Evolutionary conservation across 1,140 invertebrate genomes (phyloP).

Genomic region (Eriosoma lanigerum): DNA sequence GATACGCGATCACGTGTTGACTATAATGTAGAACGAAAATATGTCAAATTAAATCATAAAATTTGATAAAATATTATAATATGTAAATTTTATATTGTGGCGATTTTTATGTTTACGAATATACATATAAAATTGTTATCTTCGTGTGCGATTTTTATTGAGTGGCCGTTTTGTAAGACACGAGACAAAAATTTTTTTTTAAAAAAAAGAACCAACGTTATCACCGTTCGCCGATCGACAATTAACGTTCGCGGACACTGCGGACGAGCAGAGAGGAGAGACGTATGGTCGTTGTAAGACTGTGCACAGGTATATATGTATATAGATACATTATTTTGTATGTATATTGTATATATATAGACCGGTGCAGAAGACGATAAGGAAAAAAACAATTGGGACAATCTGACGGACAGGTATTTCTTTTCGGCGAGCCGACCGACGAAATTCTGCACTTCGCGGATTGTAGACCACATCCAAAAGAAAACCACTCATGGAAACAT

Average conservation of each 20-base stretch:
- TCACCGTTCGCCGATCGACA: constrained; percentile 17
- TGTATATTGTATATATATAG: not conserved
- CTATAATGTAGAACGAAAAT: constrained; percentile 10
- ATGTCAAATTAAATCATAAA: not conserved
- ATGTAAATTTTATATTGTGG: not conserved
- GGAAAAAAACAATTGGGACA: not conserved
- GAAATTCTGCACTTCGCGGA: not conserved
- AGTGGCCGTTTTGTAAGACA: constrained; percentile 32
- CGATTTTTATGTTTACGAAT: not conserved
- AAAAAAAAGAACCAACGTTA: constrained; percentile 6
- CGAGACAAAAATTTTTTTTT: constrained; percentile 22
- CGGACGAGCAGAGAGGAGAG: not conserved
- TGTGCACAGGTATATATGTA: not conserved
- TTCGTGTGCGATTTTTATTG: constrained; percentile 7
- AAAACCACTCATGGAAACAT: too few relatives aligned
- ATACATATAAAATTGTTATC: not conserved
- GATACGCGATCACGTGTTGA: not conserved
- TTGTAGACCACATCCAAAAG: not conserved
- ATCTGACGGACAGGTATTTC: not conserved
- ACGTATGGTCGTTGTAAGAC: not conserved
- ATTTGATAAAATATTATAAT: not conserved
- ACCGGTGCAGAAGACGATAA: not conserved
- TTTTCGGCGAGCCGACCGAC: not conserved
- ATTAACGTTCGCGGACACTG: constrained; percentile 21
- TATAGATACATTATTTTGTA: not conserved